Evolutionary conservation across 92 coral and sea anemone genomes (phyloP).

Genomic region (Zoanthus solanderi): DNA sequence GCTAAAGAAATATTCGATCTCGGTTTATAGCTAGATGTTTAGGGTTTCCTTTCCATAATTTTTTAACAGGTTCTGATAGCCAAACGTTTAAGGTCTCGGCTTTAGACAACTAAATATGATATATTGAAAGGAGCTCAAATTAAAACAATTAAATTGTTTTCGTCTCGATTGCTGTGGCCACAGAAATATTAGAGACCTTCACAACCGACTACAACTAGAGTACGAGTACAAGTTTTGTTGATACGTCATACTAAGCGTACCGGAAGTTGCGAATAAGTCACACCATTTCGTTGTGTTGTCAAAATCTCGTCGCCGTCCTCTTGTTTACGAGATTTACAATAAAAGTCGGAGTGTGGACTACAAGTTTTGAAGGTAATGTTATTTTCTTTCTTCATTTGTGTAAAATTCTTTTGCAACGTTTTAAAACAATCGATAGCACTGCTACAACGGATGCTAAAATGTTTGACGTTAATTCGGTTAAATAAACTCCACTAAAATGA

Average conservation of each 20-base stretch:
- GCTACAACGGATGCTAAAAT: not conserved
- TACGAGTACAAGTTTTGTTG: not conserved
- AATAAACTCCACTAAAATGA: not conserved
- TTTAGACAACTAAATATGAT: too few species aligned
- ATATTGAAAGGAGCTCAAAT: too few species aligned
- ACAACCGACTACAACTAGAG: not conserved
- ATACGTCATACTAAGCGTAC: not conserved
- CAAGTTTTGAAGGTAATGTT: constrained; percentile 23
- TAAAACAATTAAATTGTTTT: too few species aligned
- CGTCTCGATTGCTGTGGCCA: too few species aligned
- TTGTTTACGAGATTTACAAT: constrained; percentile 12
- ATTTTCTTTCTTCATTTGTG: not conserved
- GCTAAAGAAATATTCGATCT: too few species aligned
- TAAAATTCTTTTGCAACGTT: not conserved
- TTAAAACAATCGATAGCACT: not conserved
- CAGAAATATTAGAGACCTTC: not conserved
- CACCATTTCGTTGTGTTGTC: constrained; percentile 34
- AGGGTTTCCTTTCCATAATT: too few species aligned
- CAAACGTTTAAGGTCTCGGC: too few species aligned
- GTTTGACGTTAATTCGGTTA: not conserved
- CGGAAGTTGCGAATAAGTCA: not conserved
- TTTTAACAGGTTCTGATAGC: too few species aligned
- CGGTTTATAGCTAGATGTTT: too few species aligned
- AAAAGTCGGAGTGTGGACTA: constrained; percentile 47
- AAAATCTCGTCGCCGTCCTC: constrained; percentile 51